phyloP scores from a whole-genome alignment of 2,797 vertebrate species.

The Champsocephalus gunnari region DNA sequence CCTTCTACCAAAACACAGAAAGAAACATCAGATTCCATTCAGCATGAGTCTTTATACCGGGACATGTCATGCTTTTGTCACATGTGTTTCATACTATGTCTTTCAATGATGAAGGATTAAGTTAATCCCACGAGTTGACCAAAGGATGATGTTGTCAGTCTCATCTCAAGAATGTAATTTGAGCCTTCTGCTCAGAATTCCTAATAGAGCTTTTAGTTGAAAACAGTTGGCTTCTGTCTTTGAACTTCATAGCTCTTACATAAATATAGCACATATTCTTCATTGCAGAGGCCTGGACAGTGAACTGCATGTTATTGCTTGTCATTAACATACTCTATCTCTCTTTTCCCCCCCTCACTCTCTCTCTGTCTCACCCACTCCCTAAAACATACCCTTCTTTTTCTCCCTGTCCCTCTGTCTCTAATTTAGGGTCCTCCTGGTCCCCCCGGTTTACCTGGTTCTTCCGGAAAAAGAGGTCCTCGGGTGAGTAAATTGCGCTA shows the following conservation, averaged over 20 bases:
- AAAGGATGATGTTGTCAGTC: conserved; percentile 19
- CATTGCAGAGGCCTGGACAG: conserved; percentile 51
- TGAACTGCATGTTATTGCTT: conserved; percentile 75
- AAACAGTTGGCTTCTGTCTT: conserved; percentile 52
- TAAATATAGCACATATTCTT: conserved; percentile 63
- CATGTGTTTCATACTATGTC: conserved; percentile 29
- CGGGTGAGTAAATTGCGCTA: conserved; percentile 88
- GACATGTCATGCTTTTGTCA: conserved; percentile 9
- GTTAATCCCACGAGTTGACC: conserved; percentile 18
- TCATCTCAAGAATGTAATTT: conserved; percentile 35
- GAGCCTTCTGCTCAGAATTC: conserved; percentile 31
- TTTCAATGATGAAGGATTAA: conserved; percentile 27
- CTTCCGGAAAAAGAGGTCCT: conserved; percentile 92
- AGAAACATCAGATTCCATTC: neutral
- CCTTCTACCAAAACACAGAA: neutral
- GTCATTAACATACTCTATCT: conserved; percentile 63
- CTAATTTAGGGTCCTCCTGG: conserved; percentile 91
- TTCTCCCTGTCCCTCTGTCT: conserved; percentile 50
- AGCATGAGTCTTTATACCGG: neutral
- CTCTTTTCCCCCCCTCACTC: conserved; percentile 7
- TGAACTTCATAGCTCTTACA: conserved; percentile 55
- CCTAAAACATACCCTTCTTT: conserved; percentile 44
- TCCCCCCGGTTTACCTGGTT: conserved; percentile 93
- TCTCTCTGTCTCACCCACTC: conserved; percentile 25
- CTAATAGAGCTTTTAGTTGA: conserved; percentile 42